Base-by-base conservation (phyloP, 2,797 vertebrate genomes). In the Diglossa cyanea region DNA sequence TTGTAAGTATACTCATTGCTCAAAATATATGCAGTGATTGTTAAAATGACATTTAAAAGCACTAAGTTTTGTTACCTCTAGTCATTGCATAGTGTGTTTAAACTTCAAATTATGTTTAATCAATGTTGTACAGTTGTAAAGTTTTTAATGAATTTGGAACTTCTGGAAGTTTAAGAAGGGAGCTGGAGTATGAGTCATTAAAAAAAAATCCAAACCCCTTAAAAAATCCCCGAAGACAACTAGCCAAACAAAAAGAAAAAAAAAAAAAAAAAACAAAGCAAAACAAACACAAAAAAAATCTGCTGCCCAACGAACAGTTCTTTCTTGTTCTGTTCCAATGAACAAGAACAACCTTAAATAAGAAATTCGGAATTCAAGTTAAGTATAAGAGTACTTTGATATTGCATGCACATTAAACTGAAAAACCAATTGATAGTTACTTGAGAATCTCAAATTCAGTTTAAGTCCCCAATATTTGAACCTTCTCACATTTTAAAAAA, bases 31-130 rank as follows among this genome's bases (percentile, higher is more conserved):
- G 24, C 17, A 61, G 37, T 58, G 91, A 54, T 60, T 92, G 25
- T 88, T 85, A 77, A 95, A 95, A 92, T 74, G 4, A 30, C 35
- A 73, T 96, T 76, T 63, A 65, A 94, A 73, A 63, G 3, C 50
- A 67, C 26, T 92, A 35, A 5, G 5, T 90, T 95, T 97, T 94
- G n/a, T 70, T 89, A 40, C 40, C 37, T 79, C 21, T 82, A 71
- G 21, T 66, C 3, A 76, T 24, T 86, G 10, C 10, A 17, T 67
- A 87, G 62, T 67, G 5, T 58, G 7, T 92, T 86, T 78, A 90
- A 71, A 94, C 58, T 76, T 85, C 18, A 73, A 83, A 70, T 92
- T 3, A 12, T 71, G 16, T 76, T 72, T 88, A 78, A 85, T 90
- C 21, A 58, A 1, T 26, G 7, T 45, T 77, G 16, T 62, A 24